Evolutionary conservation across 1,140 invertebrate genomes (phyloP).

Genomic region (Drosophila pectinifera): DNA sequence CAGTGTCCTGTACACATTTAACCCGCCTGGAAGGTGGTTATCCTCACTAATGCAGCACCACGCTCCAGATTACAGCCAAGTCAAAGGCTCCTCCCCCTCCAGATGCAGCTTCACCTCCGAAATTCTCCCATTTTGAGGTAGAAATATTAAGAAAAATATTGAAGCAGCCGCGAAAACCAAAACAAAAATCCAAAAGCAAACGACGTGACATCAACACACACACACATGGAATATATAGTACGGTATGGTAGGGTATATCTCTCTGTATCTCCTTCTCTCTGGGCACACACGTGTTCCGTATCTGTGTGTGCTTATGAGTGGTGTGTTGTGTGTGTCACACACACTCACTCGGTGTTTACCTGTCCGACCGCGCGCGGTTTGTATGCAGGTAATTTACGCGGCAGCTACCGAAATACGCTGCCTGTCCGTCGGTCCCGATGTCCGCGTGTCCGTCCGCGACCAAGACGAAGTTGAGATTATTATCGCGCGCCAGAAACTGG

Average conservation of each 20-base stretch:
- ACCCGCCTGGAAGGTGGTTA: slow-evolving; percentile 45
- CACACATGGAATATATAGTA: slow-evolving; percentile 6
- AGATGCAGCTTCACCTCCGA: not conserved
- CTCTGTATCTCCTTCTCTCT: slow-evolving; percentile 30
- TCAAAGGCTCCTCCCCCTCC: slow-evolving; percentile 5
- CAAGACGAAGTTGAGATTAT: slow-evolving; percentile 75
- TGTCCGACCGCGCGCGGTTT: slow-evolving; percentile 66
- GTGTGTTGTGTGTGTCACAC: slow-evolving; percentile 11
- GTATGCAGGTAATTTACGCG: slow-evolving; percentile 84
- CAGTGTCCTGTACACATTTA: slow-evolving; percentile 43
- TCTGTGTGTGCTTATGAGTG: slow-evolving; percentile 30
- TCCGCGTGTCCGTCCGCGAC: slow-evolving; percentile 40
- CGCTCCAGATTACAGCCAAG: slow-evolving; percentile 54
- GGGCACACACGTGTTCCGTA: slow-evolving; percentile 24
- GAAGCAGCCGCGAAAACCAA: slow-evolving; percentile 58
- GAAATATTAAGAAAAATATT: slow-evolving; percentile 56
- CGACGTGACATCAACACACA: slow-evolving; percentile 76
- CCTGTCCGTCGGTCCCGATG: slow-evolving; percentile 14
- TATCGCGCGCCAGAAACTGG: slow-evolving; percentile 83
- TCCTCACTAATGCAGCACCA: slow-evolving; percentile 50
- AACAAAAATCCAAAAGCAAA: slow-evolving; percentile 66
- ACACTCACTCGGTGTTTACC: too few species aligned
- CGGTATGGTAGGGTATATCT: slow-evolving; percentile 11
- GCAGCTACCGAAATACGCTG: slow-evolving; percentile 85
- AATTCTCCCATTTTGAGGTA: slow-evolving; percentile 1